Conservation (phyloP, 64 coral and sea anemone species). For the Acropora yongei region DNA sequence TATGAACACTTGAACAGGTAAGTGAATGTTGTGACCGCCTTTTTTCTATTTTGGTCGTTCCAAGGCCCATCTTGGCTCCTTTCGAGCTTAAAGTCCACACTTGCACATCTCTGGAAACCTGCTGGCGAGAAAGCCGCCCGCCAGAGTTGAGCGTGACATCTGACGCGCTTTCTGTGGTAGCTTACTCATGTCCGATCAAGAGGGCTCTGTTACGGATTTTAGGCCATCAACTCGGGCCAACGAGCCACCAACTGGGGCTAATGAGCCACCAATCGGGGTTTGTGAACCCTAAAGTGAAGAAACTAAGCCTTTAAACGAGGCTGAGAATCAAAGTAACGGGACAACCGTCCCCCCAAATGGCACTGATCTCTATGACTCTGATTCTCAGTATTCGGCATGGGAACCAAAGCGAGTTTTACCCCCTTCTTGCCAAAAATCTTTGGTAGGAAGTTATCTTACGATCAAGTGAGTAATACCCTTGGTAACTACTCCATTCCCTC, state of each 20-base stretch:
- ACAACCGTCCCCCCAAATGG: neutral
- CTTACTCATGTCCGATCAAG: neutral
- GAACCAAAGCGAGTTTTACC: neutral
- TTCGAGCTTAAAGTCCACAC: neutral
- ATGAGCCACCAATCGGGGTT: neutral
- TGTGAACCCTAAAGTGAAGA: neutral
- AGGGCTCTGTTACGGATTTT: neutral
- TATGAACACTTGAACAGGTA: neutral
- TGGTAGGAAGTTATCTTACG: conserved; percentile 8
- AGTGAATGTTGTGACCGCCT: neutral
- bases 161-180: neutral
- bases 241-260: neutral
- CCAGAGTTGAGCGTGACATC: neutral
- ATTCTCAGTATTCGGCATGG: neutral
- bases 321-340: neutral
- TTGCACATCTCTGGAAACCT: neutral
- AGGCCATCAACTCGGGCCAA: too few species aligned
- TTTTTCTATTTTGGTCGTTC: neutral
- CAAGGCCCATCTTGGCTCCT: neutral
- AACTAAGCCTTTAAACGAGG: neutral
- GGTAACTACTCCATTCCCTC: neutral
- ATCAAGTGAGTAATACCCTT: conserved; percentile 20
- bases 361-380: neutral
- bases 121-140: neutral
- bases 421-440: conserved; percentile 28